These are phyloP conservation scores for Pammene fasciana DNA, from an alignment of 2,888 invertebrate genomes.

Conservation along the genomic window DNA sequence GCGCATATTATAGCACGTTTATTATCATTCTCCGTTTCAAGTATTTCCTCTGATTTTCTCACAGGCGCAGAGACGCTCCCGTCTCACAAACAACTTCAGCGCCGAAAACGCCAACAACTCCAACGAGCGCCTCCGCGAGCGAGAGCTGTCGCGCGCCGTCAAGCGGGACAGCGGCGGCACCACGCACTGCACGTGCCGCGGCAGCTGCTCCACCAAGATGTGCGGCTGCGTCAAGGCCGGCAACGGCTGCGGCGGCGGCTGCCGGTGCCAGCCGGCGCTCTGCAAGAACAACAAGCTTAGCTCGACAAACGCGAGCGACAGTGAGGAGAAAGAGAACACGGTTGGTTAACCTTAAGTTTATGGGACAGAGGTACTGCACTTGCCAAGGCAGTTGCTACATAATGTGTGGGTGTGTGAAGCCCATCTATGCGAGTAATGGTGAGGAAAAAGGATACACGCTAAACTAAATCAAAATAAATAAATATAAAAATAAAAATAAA, in stretches of 20 bases:
- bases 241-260: slow-evolving; percentile 70
- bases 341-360: not conserved
- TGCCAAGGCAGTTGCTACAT: not conserved
- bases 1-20: too few species aligned
- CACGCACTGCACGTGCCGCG: slow-evolving; percentile 85
- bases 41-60: too few species aligned
- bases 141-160: slow-evolving; percentile 49
- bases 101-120: slow-evolving; percentile 36
- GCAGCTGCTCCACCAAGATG: slow-evolving; percentile 80
- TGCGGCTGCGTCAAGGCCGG: slow-evolving; percentile 85
- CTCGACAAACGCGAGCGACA: slow-evolving; percentile 52
- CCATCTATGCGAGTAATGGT: too few species aligned
- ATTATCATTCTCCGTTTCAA: too few species aligned
- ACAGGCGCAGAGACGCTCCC: slow-evolving; percentile 69
- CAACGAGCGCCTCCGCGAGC: not conserved
- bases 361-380: not conserved
- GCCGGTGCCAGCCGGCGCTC: slow-evolving; percentile 78
- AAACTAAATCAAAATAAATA: too few species aligned
- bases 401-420: too few species aligned
- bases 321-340: slow-evolving; percentile 62
- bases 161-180: slow-evolving; percentile 84
- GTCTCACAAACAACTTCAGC: slow-evolving; percentile 72
- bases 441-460: too few species aligned
- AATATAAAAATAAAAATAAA: too few species aligned
- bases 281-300: slow-evolving; percentile 67